Conservation (phyloP, 1,140 invertebrate genomes). For the Ceratosolen solmsi region DNA sequence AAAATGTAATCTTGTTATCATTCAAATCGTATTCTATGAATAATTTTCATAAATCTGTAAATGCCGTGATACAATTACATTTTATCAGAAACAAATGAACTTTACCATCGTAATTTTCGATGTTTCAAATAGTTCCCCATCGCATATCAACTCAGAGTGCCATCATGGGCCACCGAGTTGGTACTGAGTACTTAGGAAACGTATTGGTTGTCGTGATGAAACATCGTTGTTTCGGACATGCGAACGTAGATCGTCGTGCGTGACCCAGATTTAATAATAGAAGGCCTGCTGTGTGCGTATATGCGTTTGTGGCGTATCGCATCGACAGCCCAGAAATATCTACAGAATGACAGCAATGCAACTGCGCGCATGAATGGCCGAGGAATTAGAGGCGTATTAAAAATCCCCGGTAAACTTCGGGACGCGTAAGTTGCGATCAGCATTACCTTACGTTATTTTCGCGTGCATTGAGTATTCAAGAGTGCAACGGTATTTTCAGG, state of each 20-base stretch:
- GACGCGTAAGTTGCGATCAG: not conserved
- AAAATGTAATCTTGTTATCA: too few relatives aligned
- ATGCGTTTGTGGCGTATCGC: constrained; percentile 29
- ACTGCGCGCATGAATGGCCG: not conserved
- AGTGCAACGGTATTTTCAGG: not conserved
- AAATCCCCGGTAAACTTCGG: not conserved
- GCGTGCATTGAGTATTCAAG: not conserved
- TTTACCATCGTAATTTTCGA: too few relatives aligned
- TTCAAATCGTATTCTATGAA: too few relatives aligned
- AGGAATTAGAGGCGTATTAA: not conserved
- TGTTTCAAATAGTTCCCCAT: too few relatives aligned
- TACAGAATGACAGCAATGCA: not conserved
- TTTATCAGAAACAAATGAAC: too few relatives aligned
- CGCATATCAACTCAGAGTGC: too few relatives aligned
- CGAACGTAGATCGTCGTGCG: constrained; percentile 35
- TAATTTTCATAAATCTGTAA: too few relatives aligned
- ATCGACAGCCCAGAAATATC: constrained; percentile 59
- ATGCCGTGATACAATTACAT: too few relatives aligned
- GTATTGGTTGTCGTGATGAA: constrained; percentile 21
- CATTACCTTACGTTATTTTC: not conserved
- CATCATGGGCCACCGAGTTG: too few relatives aligned
- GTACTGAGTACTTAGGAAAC: not conserved
- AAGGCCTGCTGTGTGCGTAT: constrained; percentile 54
- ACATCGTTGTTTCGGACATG: constrained; percentile 24
- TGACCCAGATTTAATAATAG: constrained; percentile 64